phyloP scores from a whole-genome alignment of 2,113 vertebrate genomes.

The Glaucidium brasilianum region DNA sequence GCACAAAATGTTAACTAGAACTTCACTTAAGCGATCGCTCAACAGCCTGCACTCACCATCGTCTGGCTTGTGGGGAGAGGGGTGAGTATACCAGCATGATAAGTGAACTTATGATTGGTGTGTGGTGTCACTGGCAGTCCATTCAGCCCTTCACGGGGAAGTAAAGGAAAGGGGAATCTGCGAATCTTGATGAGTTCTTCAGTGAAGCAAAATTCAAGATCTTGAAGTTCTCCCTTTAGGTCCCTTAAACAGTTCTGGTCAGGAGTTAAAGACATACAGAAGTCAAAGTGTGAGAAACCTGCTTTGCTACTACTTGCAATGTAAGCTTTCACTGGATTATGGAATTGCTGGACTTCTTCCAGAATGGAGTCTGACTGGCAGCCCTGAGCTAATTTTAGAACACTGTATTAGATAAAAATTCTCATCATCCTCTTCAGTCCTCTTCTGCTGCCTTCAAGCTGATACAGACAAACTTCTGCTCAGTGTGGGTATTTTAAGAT shows the following conservation, averaged over 20 bases:
- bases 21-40: neutral
- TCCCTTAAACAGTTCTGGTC: neutral
- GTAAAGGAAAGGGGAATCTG: neutral
- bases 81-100: neutral
- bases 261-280: neutral
- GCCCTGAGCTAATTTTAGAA: conserved; percentile 20
- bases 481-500: neutral
- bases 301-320: neutral
- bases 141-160: neutral
- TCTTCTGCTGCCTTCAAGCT: neutral
- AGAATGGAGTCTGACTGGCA: conserved; percentile 10
- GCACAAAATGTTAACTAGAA: neutral
- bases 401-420: neutral
- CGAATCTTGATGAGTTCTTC: neutral
- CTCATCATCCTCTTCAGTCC: neutral
- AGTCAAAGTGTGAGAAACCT: neutral
- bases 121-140: neutral
- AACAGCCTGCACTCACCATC: neutral
- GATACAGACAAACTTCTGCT: neutral
- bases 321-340: neutral
- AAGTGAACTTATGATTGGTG: neutral
- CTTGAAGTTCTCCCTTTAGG: neutral
- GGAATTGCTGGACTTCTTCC: neutral
- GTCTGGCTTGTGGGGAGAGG: neutral
- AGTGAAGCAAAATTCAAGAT: neutral